Evolutionary conservation across 2,797 vertebrate species (phyloP), one percentile per base, ranked within the genome.

Genomic region (Acropternis orthonyx): DNA sequence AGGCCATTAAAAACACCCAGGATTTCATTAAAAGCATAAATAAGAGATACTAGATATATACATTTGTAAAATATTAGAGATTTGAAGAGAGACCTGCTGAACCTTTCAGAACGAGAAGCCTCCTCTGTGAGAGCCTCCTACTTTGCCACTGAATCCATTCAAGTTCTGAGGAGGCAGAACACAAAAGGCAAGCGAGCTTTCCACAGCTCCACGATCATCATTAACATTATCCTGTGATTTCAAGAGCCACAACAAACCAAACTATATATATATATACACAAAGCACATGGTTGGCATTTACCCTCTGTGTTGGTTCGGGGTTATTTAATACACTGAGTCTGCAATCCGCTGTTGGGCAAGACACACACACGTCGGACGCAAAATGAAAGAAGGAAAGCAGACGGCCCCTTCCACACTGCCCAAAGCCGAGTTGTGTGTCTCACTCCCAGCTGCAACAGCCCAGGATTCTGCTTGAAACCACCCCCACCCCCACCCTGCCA

Each of bases 231-330:
- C 22, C 59, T 9, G 14, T 9, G 36, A 77, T 59, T 74, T 36
- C 66, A 61, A 19, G 72, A 43, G 4, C 18, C 52, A 55, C 52
- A 37, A 32, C 49, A 51, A 56, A 80, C 32, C 72, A 48, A 80
- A 22, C 30, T n/a, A n/a, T n/a, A n/a, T 37, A 37, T 12, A 18
- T 3, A 27, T 15, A 12, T 4, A 51, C 4, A n/a, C 0, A 26
- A 12, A 14, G 41, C 21, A 76, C 24, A 9, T 18, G 27, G 20
- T 18, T 11, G 46, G 46, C 13, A 51, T 36, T 61, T 52, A 4
- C 51, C 41, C 43, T 22, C 48, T 21, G 26, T 2, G 14, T 10
- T 58, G 7, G 26, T 6, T 62, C 34, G 36, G 65, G 43, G 49
- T 83, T 76, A 43, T 80, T 91, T 16, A 61, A 68, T 4, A 24